Percentiles rank a stretch among this genome's conserved stretches.
These are phyloP conservation scores for Hyposoter dolosus DNA, from an alignment of 2,888 invertebrate genomes.

Conservation along the genomic window DNA sequence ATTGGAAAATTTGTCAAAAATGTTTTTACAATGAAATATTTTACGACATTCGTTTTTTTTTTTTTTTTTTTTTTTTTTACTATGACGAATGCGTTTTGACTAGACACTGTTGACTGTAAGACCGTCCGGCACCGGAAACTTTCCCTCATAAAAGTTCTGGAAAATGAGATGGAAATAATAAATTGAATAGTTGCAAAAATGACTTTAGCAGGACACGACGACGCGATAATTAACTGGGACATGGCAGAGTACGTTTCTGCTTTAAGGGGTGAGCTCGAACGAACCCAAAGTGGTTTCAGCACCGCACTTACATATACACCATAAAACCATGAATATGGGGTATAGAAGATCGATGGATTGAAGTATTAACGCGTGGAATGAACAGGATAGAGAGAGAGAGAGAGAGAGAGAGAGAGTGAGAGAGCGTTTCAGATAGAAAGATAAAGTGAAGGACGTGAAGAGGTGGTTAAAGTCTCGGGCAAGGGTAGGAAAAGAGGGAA, in stretches of 20 bases:
- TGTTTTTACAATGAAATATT: not conserved
- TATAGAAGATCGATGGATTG: conserved; percentile 45
- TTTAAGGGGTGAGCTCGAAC: not conserved
- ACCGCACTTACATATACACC: conserved; percentile 1
- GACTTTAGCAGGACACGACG: not conserved
- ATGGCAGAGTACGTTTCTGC: not conserved
- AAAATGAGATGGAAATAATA: not conserved
- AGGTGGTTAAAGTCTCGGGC: not conserved
- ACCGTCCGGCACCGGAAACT: no score
- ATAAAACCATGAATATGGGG: conserved; percentile 6
- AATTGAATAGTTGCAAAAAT: not conserved
- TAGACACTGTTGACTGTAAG: no score
- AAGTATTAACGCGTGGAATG: conserved; percentile 28
- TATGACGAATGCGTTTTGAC: no score
- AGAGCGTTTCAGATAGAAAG: conserved; percentile 14
- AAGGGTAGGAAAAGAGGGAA: not conserved
- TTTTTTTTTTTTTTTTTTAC: no score
- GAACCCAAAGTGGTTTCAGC: not conserved
- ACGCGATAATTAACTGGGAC: not conserved
- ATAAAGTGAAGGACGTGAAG: conserved; percentile 22
- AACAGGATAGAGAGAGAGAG: not conserved
- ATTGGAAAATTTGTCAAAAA: not conserved
- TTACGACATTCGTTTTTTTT: no score
- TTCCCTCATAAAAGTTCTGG: not conserved
- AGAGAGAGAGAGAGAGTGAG: not conserved